Conservation (phyloP, 2,113 vertebrate genomes). For the Maylandia zebra region DNA sequence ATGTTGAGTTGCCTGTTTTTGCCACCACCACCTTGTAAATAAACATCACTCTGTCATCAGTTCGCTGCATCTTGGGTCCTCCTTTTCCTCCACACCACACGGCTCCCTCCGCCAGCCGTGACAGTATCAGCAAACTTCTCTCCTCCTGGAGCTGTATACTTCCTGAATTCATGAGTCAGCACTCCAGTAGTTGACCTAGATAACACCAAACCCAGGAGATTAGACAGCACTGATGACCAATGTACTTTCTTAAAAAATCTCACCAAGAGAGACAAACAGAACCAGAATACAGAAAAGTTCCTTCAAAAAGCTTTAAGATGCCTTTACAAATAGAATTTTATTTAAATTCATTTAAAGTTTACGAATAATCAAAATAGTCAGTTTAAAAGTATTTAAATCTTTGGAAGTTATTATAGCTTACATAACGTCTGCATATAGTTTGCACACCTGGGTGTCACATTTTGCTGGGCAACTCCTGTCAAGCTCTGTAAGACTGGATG, state of each 20-base stretch:
- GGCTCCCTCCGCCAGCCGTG: no score
- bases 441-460: background rate
- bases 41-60: no score
- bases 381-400: background rate
- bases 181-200: conserved; percentile 35
- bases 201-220: background rate
- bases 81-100: no score
- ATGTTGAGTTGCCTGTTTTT: no score
- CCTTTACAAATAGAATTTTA: background rate
- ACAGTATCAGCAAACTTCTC: conserved; percentile 10
- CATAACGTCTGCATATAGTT: background rate
- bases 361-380: background rate
- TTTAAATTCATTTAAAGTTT: background rate
- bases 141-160: conserved; percentile 28
- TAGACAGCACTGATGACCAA: conserved; percentile 7
- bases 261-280: background rate
- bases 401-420: background rate
- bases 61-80: no score
- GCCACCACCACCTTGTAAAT: no score
- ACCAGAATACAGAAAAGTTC: background rate
- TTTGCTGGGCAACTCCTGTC: background rate
- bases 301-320: background rate
- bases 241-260: background rate
- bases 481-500: background rate
- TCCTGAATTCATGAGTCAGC: conserved; percentile 38